Evolutionary conservation across 2,113 vertebrate genomes (phyloP), one percentile per base, ranked within the genome.

Genomic region (Semicossyphus pulcher): DNA sequence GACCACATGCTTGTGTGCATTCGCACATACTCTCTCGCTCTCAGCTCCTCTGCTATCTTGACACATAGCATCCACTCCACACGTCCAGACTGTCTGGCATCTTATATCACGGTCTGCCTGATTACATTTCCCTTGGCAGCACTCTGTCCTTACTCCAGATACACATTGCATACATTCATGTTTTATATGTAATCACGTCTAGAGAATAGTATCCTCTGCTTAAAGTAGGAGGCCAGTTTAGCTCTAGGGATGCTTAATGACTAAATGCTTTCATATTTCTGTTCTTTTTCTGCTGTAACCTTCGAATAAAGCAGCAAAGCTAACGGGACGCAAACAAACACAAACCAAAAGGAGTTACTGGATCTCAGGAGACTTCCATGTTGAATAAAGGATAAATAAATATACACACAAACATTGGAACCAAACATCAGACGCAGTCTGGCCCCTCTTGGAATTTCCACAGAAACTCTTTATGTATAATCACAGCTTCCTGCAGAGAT

Each of bases 41-140:
- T 68, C 70, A 14, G 61, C 52, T 34, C 59, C 45, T 69, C 59
- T 48, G 79, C 70, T 65, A 28, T 83, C 36, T 62, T 49, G 68
- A 75, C 80, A 85, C 81, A 52, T 73, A 69, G 68, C 21, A 29
- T 84, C 53, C 72, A 62, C 56, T 73, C 36, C 7, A 18, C 83
- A 57, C 62, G 45, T 80, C 69, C 90, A 88, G 84, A 87, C 88
- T 72, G 79, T 90, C 85, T 87, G 86, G 88, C 81, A 80, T 85
- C 81, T 68, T 51, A 8, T 21, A 67, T 68, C 23, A 53, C 12
- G 76, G 37, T 54, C 48, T n/a, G 21, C 68, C 16, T 41, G 68
- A 37, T 79, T 72, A 54, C 78, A 51, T 56, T 76, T 72, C 51
- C 52, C 42, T 39, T 18, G 18, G 48, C 18, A 54, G 51, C 41